phyloP scores from a whole-genome alignment of 2,888 invertebrate genomes.

The Microctonus brassicae region DNA sequence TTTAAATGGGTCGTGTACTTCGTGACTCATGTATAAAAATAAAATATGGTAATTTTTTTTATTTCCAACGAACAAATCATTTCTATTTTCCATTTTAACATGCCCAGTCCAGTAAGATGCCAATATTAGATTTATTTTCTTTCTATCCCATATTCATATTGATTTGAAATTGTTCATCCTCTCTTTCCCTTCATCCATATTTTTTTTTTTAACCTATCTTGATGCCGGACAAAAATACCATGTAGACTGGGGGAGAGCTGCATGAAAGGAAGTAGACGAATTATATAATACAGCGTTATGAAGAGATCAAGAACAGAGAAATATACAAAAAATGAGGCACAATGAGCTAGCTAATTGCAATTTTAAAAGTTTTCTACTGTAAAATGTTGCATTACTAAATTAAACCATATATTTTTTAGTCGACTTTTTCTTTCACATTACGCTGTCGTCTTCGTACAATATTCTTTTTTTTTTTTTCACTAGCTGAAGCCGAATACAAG shows the following conservation, averaged over 20 bases:
- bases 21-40: no score
- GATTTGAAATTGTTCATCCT: no score
- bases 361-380: constrained; percentile 44
- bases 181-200: background rate
- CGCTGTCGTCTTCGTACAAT: constrained; percentile 21
- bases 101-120: no score
- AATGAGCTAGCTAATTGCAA: constrained; percentile 17
- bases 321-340: no score
- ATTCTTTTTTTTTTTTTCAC: constrained; percentile 20
- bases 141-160: no score
- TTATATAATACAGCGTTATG: background rate
- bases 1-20: no score
- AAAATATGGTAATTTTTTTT: no score
- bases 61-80: no score
- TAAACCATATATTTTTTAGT: constrained; percentile 56
- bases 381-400: constrained; percentile 57
- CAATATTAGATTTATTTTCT: no score
- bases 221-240: background rate
- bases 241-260: background rate
- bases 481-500: constrained; percentile 21
- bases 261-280: background rate
- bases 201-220: background rate
- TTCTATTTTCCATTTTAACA: no score
- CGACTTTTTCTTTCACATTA: constrained; percentile 18
- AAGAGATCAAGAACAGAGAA: background rate